Evolutionary conservation across 2,888 invertebrate genomes (phyloP).

Genomic region (Leucophora obtusa): DNA sequence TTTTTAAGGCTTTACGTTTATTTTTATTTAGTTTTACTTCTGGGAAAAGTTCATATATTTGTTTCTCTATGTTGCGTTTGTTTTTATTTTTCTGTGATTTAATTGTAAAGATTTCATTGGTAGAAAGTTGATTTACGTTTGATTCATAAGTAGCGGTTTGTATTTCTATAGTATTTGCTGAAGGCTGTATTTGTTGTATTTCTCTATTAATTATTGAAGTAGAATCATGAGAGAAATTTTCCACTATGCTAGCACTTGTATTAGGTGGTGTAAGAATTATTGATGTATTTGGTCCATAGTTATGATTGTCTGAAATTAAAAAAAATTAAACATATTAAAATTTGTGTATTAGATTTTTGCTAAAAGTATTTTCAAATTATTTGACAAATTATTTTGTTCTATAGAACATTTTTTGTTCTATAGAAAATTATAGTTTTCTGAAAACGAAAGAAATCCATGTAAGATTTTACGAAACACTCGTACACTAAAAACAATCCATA

Average conservation of each 20-base stretch:
- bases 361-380: too few species aligned
- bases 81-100: background rate
- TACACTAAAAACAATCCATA: too few species aligned
- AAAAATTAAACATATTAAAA: background rate
- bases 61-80: conserved; percentile 40
- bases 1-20: conserved; percentile 49
- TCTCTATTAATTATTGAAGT: conserved; percentile 6
- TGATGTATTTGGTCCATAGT: background rate
- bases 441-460: too few species aligned
- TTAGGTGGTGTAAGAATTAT: background rate
- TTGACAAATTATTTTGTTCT: too few species aligned
- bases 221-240: conserved; percentile 3
- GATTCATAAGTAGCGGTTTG: background rate
- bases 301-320: conserved; percentile 18
- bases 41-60: conserved; percentile 62
- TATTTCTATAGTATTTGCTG: background rate
- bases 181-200: conserved; percentile 6
- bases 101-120: background rate
- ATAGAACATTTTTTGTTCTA: too few species aligned
- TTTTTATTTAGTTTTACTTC: conserved; percentile 45
- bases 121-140: background rate
- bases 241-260: background rate
- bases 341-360: background rate
- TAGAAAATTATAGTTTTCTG: too few species aligned
- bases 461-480: too few species aligned